Conservation (phyloP, 2,797 vertebrate species). For the Aphelocoma californica region DNA sequence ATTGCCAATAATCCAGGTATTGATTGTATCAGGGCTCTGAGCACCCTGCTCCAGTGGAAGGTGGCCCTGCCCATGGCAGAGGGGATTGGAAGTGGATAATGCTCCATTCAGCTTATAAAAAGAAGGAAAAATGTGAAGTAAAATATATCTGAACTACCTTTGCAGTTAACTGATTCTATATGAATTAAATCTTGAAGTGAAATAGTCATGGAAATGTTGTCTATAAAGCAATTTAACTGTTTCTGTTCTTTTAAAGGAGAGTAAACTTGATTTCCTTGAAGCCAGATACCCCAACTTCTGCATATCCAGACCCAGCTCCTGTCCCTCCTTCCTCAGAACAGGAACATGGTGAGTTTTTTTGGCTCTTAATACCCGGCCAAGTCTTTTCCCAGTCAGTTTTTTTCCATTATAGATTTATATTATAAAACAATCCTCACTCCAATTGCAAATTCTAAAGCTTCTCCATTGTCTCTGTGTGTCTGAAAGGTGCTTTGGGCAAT, state of each 20-base stretch:
- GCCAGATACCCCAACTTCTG: conserved; percentile 52
- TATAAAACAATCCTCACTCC: neutral
- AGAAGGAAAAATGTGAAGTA: neutral
- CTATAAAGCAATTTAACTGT: neutral
- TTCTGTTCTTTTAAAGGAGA: conserved; percentile 78
- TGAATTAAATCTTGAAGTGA: neutral
- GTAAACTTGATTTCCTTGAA: conserved; percentile 85
- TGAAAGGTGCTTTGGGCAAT: neutral
- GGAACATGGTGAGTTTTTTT: conserved; percentile 81
- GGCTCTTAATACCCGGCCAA: neutral
- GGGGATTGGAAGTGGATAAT: neutral
- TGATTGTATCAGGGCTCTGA: neutral
- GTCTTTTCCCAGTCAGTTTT: neutral
- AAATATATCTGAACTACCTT: neutral
- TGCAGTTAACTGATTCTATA: neutral
- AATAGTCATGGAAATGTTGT: neutral
- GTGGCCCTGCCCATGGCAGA: neutral
- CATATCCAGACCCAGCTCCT: conserved; percentile 26
- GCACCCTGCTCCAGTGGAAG: neutral
- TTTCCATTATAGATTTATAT: neutral
- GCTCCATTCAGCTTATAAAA: neutral
- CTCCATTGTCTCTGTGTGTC: neutral
- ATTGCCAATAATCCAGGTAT: neutral
- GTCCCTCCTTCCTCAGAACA: conserved; percentile 73
- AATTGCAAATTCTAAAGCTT: neutral